Evolutionary conservation across 2,113 vertebrate genomes (phyloP), one percentile per base, ranked within the genome.

Genomic region (Alethe castanea): DNA sequence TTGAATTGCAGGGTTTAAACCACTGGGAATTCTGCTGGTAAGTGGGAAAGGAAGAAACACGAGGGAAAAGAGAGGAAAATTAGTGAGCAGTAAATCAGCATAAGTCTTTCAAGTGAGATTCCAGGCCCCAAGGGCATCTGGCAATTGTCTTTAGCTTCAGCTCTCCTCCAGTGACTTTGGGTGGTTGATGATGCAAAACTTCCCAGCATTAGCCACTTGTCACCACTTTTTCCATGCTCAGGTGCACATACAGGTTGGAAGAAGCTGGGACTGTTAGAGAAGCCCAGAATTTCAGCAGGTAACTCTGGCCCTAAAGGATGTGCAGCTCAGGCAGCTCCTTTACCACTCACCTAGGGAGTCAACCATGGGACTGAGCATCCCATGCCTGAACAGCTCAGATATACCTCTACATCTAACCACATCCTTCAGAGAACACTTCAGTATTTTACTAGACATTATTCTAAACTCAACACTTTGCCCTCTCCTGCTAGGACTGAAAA

Each of bases 51-150:
- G 52, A 88, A 88, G 42, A 88, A 78, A 53, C 18, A 36, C 5
- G 29, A 71, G 54, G 24, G 33, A 81, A 24, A 88, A 69, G 26
- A 5, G 29, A 67, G 45, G 24, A 69, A 93, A 87, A 92, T 56
- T 8, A 89, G 2, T 38, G 53, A 42, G 33, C 56, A 77, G 82
- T 81, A 86, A 89, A 91, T 81, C 81, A 86, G 23, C 14, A 0
- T 8, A 47, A 71, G 20, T 44, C 62, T 74, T 95, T 62, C 42
- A 86, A 59, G 54, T 36, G 44, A 86, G 23, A 94, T 83, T 91
- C 35, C 47, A 74, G 4, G 29, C 69, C 77, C 56, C 26, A 33
- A 33, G 18, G 69, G 60, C 47, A 74, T 33, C 25, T 88, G 64
- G 47, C 14, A 81, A 29, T 10, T 54, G 15, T 17, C 19, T 92